Evolutionary conservation across 2,113 vertebrate genomes (phyloP), one percentile per base, ranked within the genome.

Genomic region (Egretta garzetta): DNA sequence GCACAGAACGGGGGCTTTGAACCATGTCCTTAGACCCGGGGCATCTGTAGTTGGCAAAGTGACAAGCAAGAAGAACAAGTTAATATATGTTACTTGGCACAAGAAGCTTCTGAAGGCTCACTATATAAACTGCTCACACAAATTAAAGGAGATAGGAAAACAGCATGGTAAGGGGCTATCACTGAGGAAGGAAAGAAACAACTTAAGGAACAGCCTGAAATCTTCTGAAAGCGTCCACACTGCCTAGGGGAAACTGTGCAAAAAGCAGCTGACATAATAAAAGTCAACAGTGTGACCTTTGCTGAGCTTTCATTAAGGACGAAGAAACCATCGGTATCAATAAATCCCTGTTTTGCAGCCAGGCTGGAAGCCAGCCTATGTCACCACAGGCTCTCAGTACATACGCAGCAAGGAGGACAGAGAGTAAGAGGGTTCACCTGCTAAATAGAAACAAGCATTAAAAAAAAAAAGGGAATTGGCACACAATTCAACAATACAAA

Each of bases 221-320:
- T 60, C 82, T 72, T 82, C 60, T 79, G 56, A 92, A 81, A 88
- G 49, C 45, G 75, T 75, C 68, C 52, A 52, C 0, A 1, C 16
- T 89, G 94, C 90, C 83, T 60, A 72, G 8, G 64, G 93, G 68
- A 91, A 91, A 81, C 80, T 30, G n/a, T 63, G 52, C 64, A 76
- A 90, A 90, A 67, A 80, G 82, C 72, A 93, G 82, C 75, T 88
- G 67, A 90, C 56, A 53, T 62, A 87, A 91, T 52, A 66, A 24
- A 95, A 83, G 71, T 58, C 74, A 94, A 80, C 72, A 53, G 67
- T 68, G 50, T 77, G 90, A 93, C 88, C 86, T 97, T 86, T 86
- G 59, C 80, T 67, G 68, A 64, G 80, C 89, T 88, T 86, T 94
- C 37, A 4, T 37, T 76, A 90, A 88, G 80, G 70, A 92, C 76